Percentiles rank a stretch among this genome's conserved stretches.
Conservation (phyloP, 2,888 invertebrate genomes). For the Xestia xanthographa region DNA sequence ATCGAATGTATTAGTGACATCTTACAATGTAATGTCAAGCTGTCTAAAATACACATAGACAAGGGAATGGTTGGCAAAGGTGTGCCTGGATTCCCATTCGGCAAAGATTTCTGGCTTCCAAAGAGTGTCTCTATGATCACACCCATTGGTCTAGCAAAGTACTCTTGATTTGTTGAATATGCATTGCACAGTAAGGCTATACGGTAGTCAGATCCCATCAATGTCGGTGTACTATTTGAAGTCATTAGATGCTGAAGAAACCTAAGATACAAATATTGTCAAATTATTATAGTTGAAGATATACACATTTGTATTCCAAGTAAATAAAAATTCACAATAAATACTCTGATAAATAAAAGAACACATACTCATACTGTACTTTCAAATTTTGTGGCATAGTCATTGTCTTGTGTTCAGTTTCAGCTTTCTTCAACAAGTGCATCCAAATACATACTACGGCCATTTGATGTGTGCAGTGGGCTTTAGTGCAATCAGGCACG, state of each 20-base stretch:
- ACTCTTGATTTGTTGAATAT: conserved; percentile 98
- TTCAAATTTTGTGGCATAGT: conserved; percentile 95
- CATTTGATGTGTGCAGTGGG: conserved; percentile 97
- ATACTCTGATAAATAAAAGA: conserved; percentile 14
- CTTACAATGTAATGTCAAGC: conserved; percentile 98
- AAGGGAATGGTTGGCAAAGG: conserved; percentile 95
- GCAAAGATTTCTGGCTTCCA: conserved; percentile 91
- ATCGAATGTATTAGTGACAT: conserved; percentile 96
- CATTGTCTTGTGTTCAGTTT: conserved; percentile 95
- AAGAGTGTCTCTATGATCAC: conserved; percentile 96
- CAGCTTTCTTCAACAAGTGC: conserved; percentile 98
- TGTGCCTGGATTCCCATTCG: conserved; percentile 88
- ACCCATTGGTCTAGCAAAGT: conserved; percentile 97
- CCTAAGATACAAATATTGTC: conserved; percentile 81
- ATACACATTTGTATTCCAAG: not conserved
- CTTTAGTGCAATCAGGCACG: conserved; percentile 96
- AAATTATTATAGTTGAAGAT: conserved; percentile 14
- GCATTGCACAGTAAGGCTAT: conserved; percentile 98
- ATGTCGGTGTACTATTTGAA: conserved; percentile 92
- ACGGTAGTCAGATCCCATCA: conserved; percentile 96
- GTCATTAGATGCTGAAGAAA: conserved; percentile 96
- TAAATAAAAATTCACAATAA: conserved; percentile 2
- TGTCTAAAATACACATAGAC: conserved; percentile 97
- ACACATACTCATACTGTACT: conserved; percentile 94
- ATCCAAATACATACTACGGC: conserved; percentile 99